Base-by-base conservation (phyloP, 2,113 vertebrate genomes). In the Sinocyclocheilus rhinocerous region DNA sequence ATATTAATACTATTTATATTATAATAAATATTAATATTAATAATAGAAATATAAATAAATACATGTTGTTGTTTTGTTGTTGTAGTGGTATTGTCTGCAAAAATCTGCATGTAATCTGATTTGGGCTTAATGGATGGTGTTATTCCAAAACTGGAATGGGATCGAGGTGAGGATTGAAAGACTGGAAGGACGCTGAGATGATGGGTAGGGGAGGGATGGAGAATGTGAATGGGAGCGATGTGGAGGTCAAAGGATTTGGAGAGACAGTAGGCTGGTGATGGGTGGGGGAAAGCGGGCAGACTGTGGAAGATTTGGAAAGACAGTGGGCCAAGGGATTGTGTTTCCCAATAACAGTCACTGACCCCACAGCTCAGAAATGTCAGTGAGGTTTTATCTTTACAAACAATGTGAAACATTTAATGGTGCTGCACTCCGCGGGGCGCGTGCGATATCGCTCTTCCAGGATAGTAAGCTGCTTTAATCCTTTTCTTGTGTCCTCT, bases 371-470 rank as follows among this genome's bases (percentile, higher is more conserved):
- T 69, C 78, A 84, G 88, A 94, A 94, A 94, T 93, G 93, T 94
- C 94, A 93, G 1, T 87, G 50, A 79, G 92, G 91, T 93, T 94
- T 94, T 93, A 89, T 94, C 93, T 92, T 92, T 88, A 88, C 85
- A 90, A 87, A 94, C 92, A 92, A 93, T 93, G 90, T 92, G 88
- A 92, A 93, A 90, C 92, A 89, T 89, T 72, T 81, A 63, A 87
- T 90, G 75, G 81, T 78, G 48, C 73, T 82, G 45, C 48, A 29
- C 55, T 55, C 52, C 48, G 15, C 7, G 50, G 7, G 45, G 42
- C 81, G 42, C 65, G 29, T 16, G 85, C 82, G 22, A 69, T 84
- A 18, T 83, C 76, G 48, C 5, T 45, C 61, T 76, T 83, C 81
- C 83, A 45, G 88, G 70, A 20, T 20, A 29, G 29, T 91, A 88